These are phyloP conservation scores for Brachyistius frenatus DNA, from an alignment of 2,113 vertebrate genomes.

Conservation along the genomic window DNA sequence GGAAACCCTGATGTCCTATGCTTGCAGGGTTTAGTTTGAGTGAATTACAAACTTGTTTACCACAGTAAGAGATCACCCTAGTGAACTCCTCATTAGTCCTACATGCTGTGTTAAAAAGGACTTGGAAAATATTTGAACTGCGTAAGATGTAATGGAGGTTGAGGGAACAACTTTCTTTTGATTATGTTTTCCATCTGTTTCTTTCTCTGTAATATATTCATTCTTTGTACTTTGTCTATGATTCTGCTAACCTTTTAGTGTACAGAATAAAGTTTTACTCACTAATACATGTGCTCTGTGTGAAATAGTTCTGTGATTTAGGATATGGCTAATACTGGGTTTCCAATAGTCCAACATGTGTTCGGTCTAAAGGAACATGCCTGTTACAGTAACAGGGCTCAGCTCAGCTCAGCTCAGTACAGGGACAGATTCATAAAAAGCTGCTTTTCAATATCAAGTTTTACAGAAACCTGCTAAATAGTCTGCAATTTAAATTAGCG, in stretches of 20 bases:
- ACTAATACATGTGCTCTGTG: conserved; percentile 52
- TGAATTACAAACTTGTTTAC: not conserved
- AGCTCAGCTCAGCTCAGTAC: not conserved
- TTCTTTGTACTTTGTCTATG: conserved; percentile 43
- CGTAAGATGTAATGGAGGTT: conserved; percentile 27
- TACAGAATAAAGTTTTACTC: conserved; percentile 78
- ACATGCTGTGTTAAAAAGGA: conserved; percentile 15
- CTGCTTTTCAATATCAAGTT: not conserved
- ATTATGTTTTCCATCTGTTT: conserved; percentile 26
- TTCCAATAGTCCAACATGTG: not conserved
- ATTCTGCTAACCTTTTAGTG: conserved; percentile 71
- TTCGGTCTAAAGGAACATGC: not conserved
- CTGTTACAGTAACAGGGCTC: too few relatives aligned
- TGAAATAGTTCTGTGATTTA: not conserved
- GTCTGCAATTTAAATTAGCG: not conserved
- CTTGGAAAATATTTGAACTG: conserved; percentile 10
- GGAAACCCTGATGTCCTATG: not conserved
- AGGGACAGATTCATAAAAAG: not conserved
- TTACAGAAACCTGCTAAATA: not conserved
- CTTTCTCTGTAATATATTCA: conserved; percentile 58
- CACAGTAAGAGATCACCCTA: conserved; percentile 16
- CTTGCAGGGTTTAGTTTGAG: conserved; percentile 11
- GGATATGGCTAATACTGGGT: not conserved
- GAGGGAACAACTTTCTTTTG: conserved; percentile 14
- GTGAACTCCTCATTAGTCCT: conserved; percentile 19